Conservation (phyloP, 2,888 invertebrate genomes). For the Tipula helvola region DNA sequence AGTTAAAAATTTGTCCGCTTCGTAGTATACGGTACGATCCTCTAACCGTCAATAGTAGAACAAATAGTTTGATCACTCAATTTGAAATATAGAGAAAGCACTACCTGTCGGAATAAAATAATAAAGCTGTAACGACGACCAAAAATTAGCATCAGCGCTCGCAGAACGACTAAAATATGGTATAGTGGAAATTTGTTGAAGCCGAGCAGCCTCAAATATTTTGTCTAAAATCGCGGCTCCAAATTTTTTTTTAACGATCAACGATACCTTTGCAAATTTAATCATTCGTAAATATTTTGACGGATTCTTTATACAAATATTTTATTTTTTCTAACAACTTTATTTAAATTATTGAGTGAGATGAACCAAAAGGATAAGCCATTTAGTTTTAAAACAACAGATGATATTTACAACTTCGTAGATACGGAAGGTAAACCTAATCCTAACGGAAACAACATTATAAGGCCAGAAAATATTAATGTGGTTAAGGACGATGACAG, state of each 20-base stretch:
- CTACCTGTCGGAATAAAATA: no score
- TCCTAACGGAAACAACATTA: not conserved
- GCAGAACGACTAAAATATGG: no score
- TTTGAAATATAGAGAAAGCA: no score
- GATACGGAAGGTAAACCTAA: not conserved
- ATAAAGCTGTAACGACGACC: no score
- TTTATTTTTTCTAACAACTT: not conserved
- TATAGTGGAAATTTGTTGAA: no score
- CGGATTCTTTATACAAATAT: not conserved
- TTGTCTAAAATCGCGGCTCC: no score
- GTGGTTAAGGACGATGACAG: slow-evolving; percentile 8
- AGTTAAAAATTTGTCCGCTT: no score
- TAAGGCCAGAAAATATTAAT: slow-evolving; percentile 7
- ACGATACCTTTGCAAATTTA: not conserved
- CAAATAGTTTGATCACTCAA: no score
- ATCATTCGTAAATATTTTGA: not conserved
- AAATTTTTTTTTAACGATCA: not conserved
- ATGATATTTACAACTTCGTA: not conserved
- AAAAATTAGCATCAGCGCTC: no score
- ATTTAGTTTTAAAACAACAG: not conserved
- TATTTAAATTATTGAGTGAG: not conserved
- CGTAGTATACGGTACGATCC: no score
- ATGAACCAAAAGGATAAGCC: not conserved
- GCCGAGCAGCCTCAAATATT: no score
- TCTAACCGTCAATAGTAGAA: no score